These are phyloP conservation scores for Synaphobranchus kaupii DNA, from an alignment of 2,797 vertebrate genomes.

Conservation along the genomic window DNA sequence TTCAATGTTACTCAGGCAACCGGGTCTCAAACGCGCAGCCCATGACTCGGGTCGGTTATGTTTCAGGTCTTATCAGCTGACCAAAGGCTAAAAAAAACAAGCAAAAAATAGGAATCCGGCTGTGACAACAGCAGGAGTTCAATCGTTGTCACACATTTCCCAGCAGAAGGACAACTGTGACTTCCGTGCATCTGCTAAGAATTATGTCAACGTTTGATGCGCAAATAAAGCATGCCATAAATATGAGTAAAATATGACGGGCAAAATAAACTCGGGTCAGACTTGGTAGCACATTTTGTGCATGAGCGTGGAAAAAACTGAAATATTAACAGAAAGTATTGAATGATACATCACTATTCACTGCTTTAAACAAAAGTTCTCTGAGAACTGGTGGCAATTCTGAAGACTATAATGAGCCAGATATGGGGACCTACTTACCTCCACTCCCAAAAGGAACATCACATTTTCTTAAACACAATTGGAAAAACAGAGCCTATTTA, in stretches of 20 bases:
- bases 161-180: background rate
- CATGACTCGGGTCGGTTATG: background rate
- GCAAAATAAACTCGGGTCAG: background rate
- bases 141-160: background rate
- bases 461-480: background rate
- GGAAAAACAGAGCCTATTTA: background rate
- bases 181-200: background rate
- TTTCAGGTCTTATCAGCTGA: conserved; percentile 27
- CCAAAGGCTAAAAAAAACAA: background rate
- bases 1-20: conserved; percentile 54
- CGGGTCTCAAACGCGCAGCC: conserved; percentile 39
- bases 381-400: conserved; percentile 2
- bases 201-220: background rate
- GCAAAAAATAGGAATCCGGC: background rate
- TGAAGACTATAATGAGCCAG: background rate
- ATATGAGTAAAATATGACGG: background rate
- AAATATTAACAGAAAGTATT: background rate
- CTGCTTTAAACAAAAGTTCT: background rate
- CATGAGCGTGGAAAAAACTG: background rate
- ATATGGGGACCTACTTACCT: background rate
- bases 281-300: background rate
- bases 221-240: background rate
- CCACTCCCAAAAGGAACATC: background rate
- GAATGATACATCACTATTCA: background rate
- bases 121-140: conserved; percentile 13